Evolutionary conservation across 2,888 invertebrate species (phyloP).

Genomic region (Lasioglossum oenotherae): DNA sequence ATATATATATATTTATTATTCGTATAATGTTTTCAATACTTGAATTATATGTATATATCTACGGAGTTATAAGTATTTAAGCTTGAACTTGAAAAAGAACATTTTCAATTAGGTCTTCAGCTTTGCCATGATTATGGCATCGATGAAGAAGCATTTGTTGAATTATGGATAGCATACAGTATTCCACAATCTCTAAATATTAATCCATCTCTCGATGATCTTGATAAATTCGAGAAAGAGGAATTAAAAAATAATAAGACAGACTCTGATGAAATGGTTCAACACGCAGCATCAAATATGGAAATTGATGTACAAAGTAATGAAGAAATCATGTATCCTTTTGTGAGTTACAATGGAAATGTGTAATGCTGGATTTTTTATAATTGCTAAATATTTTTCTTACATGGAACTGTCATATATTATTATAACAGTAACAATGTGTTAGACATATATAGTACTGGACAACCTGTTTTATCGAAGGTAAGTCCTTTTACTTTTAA

Average conservation of each 20-base stretch:
- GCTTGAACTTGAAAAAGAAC: neutral
- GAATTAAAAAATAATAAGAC: constrained; percentile 54
- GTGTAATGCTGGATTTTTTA: neutral
- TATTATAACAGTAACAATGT: constrained; percentile 64
- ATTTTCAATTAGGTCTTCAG: constrained; percentile 75
- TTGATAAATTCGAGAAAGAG: constrained; percentile 72
- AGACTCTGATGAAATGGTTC: neutral
- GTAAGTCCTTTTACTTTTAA: constrained; percentile 68
- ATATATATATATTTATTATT: neutral
- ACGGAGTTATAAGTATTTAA: neutral
- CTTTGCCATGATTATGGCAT: constrained; percentile 74
- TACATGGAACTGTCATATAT: constrained; percentile 55
- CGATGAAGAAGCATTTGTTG: constrained; percentile 76
- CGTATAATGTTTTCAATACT: neutral
- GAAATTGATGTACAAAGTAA: neutral
- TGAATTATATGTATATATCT: neutral
- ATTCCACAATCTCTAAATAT: constrained; percentile 65
- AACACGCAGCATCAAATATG: constrained; percentile 1
- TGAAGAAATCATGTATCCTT: constrained; percentile 55
- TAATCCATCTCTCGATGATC: constrained; percentile 70
- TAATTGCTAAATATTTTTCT: constrained; percentile 39
- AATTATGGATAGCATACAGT: constrained; percentile 79
- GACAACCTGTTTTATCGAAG: constrained; percentile 57
- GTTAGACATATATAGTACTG: constrained; percentile 75
- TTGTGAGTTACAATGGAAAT: neutral